Percentiles rank a stretch among this genome's conserved stretches.
Conservation (phyloP, 2,113 vertebrate species). For the Tapirus terrestris region DNA sequence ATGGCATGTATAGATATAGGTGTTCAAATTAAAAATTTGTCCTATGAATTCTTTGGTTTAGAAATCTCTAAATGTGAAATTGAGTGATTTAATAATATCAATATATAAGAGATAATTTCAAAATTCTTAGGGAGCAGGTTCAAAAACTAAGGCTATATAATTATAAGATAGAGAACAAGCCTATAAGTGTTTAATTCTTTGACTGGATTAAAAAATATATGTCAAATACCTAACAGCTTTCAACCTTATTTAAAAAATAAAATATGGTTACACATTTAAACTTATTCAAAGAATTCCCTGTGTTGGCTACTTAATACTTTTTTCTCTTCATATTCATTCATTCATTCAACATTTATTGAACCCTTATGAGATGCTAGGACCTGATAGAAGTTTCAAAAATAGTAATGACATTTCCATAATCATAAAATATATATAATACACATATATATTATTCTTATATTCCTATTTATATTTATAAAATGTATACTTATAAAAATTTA, state of each 20-base stretch:
- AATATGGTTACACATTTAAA: constrained; percentile 44
- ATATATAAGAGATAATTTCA: background rate
- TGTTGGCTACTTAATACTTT: background rate
- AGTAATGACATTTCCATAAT: constrained; percentile 2
- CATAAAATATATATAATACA: background rate
- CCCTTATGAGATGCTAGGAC: background rate
- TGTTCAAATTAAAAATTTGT: background rate
- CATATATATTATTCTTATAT: background rate
- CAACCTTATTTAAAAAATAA: constrained; percentile 31
- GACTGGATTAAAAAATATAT: background rate
- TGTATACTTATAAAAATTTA: no score
- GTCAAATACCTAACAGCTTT: background rate
- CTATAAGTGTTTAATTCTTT: background rate
- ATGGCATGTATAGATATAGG: background rate
- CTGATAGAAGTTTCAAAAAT: constrained; percentile 17
- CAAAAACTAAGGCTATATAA: constrained; percentile 27
- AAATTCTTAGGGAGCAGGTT: background rate
- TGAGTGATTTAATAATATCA: constrained; percentile 37
- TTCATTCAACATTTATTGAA: constrained; percentile 41
- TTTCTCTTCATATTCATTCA: constrained; percentile 1
- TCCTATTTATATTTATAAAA: constrained; percentile 15
- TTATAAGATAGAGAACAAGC: background rate
- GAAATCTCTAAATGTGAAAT: constrained; percentile 20
- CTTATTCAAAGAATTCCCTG: constrained; percentile 17
- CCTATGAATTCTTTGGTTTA: background rate